Percentiles rank a stretch among this genome's conserved stretches.
These are phyloP conservation scores for Griposia aprilina DNA, from an alignment of 2,888 invertebrate species.

Conservation along the genomic window DNA sequence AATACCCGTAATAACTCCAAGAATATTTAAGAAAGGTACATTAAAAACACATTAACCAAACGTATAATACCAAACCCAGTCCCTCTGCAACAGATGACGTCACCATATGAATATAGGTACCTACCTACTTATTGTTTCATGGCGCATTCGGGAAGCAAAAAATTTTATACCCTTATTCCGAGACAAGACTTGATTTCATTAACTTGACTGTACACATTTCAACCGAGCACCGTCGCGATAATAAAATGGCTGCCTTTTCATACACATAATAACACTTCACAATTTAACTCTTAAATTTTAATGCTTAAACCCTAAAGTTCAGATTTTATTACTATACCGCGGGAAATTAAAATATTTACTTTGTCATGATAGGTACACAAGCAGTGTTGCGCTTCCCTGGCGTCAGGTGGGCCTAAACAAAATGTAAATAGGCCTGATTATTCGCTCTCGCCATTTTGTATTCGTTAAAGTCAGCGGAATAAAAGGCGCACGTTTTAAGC, in stretches of 20 bases:
- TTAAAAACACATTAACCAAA: constrained; percentile 77
- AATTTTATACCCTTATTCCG: constrained; percentile 56
- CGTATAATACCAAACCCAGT: constrained; percentile 52
- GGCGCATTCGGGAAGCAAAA: constrained; percentile 49
- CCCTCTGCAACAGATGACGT: constrained; percentile 24
- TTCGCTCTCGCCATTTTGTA: constrained; percentile 80
- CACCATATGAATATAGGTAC: constrained; percentile 53
- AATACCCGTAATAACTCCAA: constrained; percentile 19
- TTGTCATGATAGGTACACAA: constrained; percentile 67
- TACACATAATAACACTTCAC: constrained; percentile 33
- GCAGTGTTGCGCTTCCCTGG: constrained; percentile 66
- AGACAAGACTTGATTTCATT: constrained; percentile 55
- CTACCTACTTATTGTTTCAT: constrained; percentile 61
- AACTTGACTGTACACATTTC: constrained; percentile 53
- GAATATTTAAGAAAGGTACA: constrained; percentile 67
- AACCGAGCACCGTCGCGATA: constrained; percentile 24
- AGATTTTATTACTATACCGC: constrained; percentile 61
- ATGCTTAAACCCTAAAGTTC: constrained; percentile 29
- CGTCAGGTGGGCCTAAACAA: constrained; percentile 83
- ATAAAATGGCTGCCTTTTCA: constrained; percentile 40
- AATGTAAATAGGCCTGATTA: constrained; percentile 84
- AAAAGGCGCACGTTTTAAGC: constrained; percentile 75
- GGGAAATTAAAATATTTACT: constrained; percentile 71
- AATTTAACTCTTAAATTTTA: constrained; percentile 44
- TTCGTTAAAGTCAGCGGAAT: constrained; percentile 80